phyloP scores from a whole-genome alignment of 2,888 invertebrate genomes.

The Caenorhabditis sp. region DNA sequence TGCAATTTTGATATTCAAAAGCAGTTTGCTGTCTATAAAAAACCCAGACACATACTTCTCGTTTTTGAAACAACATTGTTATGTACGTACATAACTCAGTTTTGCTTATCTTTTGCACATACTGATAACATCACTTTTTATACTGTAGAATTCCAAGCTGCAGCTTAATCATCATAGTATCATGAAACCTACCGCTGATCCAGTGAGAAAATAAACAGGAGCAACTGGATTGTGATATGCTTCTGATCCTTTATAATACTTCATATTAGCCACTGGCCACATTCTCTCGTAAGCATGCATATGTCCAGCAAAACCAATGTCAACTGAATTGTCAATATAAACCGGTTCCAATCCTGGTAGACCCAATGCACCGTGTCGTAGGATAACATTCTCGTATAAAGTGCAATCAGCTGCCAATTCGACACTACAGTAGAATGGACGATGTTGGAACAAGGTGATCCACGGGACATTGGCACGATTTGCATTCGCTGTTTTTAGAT shows the following conservation, averaged over 20 bases:
- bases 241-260: constrained; percentile 27
- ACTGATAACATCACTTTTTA: too few relatives aligned
- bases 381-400: constrained; percentile 61
- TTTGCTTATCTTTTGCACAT: too few relatives aligned
- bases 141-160: not conserved
- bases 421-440: constrained; percentile 87
- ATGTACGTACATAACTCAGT: too few relatives aligned
- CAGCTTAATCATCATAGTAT: too few relatives aligned
- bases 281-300: constrained; percentile 95
- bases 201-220: constrained; percentile 88
- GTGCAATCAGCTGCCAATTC: constrained; percentile 72
- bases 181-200: constrained; percentile 79
- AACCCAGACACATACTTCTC: too few relatives aligned
- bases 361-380: constrained; percentile 67
- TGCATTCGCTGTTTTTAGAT: constrained; percentile 38
- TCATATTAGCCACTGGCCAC: constrained; percentile 78
- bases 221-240: constrained; percentile 83
- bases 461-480: constrained; percentile 76
- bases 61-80: too few relatives aligned
- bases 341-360: constrained; percentile 80
- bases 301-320: constrained; percentile 92
- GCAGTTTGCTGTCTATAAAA: too few relatives aligned
- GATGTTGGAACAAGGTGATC: constrained; percentile 84
- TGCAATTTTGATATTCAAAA: too few relatives aligned
- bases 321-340: constrained; percentile 84